Conservation (phyloP, 2,113 vertebrate species). For the Tympanuchus pallidicinctus region DNA sequence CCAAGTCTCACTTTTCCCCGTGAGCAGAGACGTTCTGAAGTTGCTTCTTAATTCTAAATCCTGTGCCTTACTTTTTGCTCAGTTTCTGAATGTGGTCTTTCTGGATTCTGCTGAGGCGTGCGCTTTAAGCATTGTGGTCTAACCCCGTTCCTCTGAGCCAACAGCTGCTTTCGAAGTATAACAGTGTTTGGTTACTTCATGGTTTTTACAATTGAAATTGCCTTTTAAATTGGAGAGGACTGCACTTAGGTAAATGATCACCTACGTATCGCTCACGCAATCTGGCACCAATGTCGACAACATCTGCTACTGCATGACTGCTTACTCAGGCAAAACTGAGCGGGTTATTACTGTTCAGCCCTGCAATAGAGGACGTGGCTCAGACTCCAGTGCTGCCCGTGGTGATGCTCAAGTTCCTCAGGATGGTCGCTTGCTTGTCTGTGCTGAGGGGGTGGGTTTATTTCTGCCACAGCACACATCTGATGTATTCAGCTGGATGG, state of each 20-base stretch:
- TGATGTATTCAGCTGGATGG: not conserved
- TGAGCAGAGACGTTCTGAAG: not conserved
- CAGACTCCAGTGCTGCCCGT: fast-evolving
- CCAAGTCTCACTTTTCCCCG: not conserved
- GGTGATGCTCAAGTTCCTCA: not conserved
- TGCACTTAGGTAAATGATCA: not conserved
- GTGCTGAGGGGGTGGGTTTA: not conserved
- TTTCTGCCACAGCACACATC: not conserved
- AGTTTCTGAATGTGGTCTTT: not conserved
- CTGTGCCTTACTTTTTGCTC: fast-evolving
- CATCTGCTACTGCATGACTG: fast-evolving
- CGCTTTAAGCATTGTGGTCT: not conserved
- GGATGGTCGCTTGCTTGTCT: fast-evolving
- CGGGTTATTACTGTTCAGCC: too few species aligned
- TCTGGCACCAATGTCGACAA: fast-evolving
- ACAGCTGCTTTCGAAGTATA: not conserved
- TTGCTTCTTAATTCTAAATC: not conserved
- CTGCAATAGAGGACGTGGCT: not conserved
- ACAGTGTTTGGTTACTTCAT: not conserved
- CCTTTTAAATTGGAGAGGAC: not conserved
- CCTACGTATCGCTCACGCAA: fast-evolving
- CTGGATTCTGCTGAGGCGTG: not conserved
- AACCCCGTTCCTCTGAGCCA: not conserved
- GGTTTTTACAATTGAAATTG: not conserved
- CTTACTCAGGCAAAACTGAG: fast-evolving